Evolutionary conservation across 1,140 invertebrate genomes (phyloP).

Genomic region (Danaus melanippus): DNA sequence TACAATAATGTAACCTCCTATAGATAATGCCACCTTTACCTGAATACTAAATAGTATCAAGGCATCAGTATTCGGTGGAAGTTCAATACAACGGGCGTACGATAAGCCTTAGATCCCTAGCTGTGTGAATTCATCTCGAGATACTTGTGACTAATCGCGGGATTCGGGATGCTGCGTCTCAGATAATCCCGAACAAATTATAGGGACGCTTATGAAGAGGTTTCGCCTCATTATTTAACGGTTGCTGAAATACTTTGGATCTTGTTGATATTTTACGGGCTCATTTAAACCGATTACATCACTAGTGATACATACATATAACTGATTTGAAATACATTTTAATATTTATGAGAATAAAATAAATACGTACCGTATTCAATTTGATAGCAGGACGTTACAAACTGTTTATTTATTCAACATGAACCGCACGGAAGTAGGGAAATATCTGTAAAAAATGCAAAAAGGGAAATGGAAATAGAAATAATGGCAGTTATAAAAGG

Average conservation of each 20-base stretch:
- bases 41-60: slow-evolving; percentile 54
- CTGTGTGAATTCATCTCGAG: slow-evolving; percentile 53
- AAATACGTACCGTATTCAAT: no score
- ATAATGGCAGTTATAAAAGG: slow-evolving; percentile 64
- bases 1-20: slow-evolving; percentile 37
- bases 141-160: slow-evolving; percentile 67
- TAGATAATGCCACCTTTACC: slow-evolving; percentile 53
- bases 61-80: slow-evolving; percentile 53
- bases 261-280: slow-evolving; percentile 10
- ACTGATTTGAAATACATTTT: background rate
- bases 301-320: background rate
- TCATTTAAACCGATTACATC: background rate
- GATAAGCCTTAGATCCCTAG: slow-evolving; percentile 51
- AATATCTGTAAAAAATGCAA: slow-evolving; percentile 45
- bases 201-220: slow-evolving; percentile 52
- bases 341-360: no score
- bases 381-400: no score
- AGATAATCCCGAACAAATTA: slow-evolving; percentile 65
- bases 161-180: slow-evolving; percentile 54
- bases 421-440: slow-evolving; percentile 11
- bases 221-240: slow-evolving; percentile 60
- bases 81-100: slow-evolving; percentile 37
- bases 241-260: slow-evolving; percentile 23
- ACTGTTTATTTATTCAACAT: slow-evolving; percentile 18
- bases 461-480: slow-evolving; percentile 42